Base-by-base conservation (phyloP, 2,888 invertebrate species). In the Bugulina stolonifera region DNA sequence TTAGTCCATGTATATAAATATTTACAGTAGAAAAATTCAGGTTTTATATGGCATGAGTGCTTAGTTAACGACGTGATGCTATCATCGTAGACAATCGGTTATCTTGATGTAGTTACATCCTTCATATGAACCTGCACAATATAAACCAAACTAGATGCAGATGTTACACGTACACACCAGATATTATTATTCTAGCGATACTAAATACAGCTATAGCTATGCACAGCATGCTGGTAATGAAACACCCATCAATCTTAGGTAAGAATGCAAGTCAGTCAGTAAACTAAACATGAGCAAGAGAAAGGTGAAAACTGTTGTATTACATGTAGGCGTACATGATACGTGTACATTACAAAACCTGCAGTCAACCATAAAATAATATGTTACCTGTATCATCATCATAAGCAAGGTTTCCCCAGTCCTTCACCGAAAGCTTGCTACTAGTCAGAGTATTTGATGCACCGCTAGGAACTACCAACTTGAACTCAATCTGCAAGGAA, bases 371-470 rank as follows among this genome's bases (percentile, higher is more conserved):
- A n/a, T n/a, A n/a, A n/a, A n/a, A n/a, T n/a, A n/a, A n/a, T n/a
- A n/a, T n/a, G n/a, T n/a, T n/a, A 64, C 64, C 64, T 64, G 64
- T 64, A 27, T 64, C 64, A 64, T 64, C 64, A 64, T 64, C 64
- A 64, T 34, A 64, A 64, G 64, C 64, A 10, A 64, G 64, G 27
- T 64, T 64, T 2, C 5, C 64, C 64, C 64, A 64, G 64, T 64
- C 64, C n/a, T n/a, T 64, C 14, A 64, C 64, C 2, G 64, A 2
- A 27, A 64, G 32, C 27, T 27, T 64, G 32, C 32, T 10, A 18
- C n/a, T 32, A 64, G 27, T 27, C n/a, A 64, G 27, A 32, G 64
- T 5, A 3, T 27, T 25, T 29, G 25, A 14, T 32, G 5, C 27
- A 14, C 27, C 32, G 3, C 29, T 32, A 32, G 64, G 64, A 3